Evolutionary conservation across 1,140 invertebrate genomes (phyloP).

Genomic region (Conus ventricosus): DNA sequence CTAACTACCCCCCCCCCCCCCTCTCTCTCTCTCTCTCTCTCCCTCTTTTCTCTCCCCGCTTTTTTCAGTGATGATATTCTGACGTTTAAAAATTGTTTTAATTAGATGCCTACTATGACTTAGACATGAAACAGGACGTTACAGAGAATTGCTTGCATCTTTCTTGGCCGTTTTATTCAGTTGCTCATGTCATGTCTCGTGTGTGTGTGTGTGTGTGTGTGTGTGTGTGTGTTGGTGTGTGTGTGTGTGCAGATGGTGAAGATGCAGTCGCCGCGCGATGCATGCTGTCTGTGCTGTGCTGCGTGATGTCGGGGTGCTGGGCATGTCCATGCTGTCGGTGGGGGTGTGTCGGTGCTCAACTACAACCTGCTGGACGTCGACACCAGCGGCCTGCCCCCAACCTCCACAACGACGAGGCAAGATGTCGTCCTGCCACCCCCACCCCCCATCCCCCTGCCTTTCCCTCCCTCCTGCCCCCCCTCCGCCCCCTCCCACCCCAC

Average conservation of each 20-base stretch:
- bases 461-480: too few species aligned
- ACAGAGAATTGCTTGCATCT: too few species aligned
- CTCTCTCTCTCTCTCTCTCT: too few species aligned
- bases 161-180: too few species aligned
- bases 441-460: too few species aligned
- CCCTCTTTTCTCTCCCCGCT: too few species aligned
- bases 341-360: slow-evolving; percentile 60
- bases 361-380: slow-evolving; percentile 57
- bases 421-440: slow-evolving; percentile 13
- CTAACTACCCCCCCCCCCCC: too few species aligned
- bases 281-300: slow-evolving; percentile 58
- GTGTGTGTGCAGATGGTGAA: slow-evolving; percentile 52
- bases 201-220: slow-evolving; percentile 15
- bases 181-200: neutral
- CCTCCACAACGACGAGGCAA: slow-evolving; percentile 59
- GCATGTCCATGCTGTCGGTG: slow-evolving; percentile 60
- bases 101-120: too few species aligned
- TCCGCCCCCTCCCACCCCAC: too few species aligned
- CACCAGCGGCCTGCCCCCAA: slow-evolving; percentile 53
- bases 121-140: too few species aligned
- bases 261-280: slow-evolving; percentile 55
- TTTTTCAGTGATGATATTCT: too few species aligned
- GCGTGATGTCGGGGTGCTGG: slow-evolving; percentile 58
- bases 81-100: too few species aligned
- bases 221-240: neutral